Evolutionary conservation across 2,888 invertebrate genomes (phyloP).

Genomic region (Bombylius discolor): DNA sequence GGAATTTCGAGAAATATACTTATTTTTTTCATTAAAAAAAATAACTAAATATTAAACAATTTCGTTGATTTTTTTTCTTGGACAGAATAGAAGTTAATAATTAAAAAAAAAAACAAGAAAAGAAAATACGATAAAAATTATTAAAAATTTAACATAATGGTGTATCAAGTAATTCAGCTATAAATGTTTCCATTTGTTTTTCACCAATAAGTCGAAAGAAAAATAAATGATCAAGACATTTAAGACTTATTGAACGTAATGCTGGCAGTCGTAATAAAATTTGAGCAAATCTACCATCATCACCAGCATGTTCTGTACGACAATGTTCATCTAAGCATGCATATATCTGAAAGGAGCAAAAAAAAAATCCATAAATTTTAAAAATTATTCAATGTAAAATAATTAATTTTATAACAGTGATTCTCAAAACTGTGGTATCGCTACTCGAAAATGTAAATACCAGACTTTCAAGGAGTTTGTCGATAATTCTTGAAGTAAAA

Average conservation of each 20-base stretch:
- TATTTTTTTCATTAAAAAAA: too few species aligned
- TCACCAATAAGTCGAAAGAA: constrained; percentile 87
- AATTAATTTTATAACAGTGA: too few species aligned
- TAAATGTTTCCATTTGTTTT: constrained; percentile 69
- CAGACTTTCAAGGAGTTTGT: too few species aligned
- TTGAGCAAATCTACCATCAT: constrained; percentile 92
- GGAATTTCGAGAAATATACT: too few species aligned
- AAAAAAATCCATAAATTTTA: not conserved
- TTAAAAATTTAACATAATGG: constrained; percentile 23
- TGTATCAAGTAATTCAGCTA: constrained; percentile 68
- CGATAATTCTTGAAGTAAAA: too few species aligned
- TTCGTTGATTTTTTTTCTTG: too few species aligned
- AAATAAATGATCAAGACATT: constrained; percentile 89
- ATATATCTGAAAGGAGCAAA: constrained; percentile 45
- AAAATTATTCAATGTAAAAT: too few species aligned
- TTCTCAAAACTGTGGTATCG: too few species aligned
- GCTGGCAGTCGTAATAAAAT: constrained; percentile 79
- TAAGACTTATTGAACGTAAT: constrained; percentile 80
- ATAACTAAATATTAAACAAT: too few species aligned
- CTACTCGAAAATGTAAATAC: too few species aligned
- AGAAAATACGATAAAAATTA: not conserved
- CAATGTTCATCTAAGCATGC: constrained; percentile 93
- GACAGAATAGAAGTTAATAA: too few species aligned
- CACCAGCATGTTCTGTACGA: constrained; percentile 71
- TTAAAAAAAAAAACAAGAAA: not conserved